These are phyloP conservation scores for Trichonephila clavata DNA, from an alignment of 1,140 invertebrate genomes.

Conservation along the genomic window DNA sequence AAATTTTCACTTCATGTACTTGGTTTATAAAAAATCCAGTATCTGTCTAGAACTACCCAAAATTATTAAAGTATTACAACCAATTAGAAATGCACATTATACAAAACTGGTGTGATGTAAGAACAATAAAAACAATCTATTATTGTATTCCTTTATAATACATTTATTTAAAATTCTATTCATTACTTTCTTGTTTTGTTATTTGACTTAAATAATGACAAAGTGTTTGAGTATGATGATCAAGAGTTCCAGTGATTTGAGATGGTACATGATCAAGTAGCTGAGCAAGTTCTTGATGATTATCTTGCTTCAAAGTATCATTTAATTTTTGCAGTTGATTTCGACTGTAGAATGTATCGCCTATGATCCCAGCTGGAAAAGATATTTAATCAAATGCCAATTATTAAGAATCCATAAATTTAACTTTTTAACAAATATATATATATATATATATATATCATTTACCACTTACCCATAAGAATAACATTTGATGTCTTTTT, in stretches of 20 bases:
- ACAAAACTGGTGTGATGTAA: too few relatives aligned
- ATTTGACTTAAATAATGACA: conserved; percentile 42
- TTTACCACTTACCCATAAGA: conserved; percentile 53
- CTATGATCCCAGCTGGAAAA: conserved; percentile 68
- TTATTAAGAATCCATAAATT: not conserved
- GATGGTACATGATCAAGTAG: conserved; percentile 21
- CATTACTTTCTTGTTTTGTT: not conserved
- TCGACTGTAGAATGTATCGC: conserved; percentile 55
- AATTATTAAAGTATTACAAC: too few relatives aligned
- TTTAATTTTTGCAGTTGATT: conserved; percentile 40
- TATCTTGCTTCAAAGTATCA: conserved; percentile 13
- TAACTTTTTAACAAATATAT: too few relatives aligned
- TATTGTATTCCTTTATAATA: too few relatives aligned
- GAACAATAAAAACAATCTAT: too few relatives aligned
- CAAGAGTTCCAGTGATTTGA: conserved; percentile 12
- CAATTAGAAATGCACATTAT: too few relatives aligned
- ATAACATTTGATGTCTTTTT: conserved; percentile 64
- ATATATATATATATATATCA: too few relatives aligned
- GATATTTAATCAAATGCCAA: not conserved
- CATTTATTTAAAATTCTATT: not conserved
- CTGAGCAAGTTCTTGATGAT: conserved; percentile 1
- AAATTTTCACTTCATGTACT: too few relatives aligned
- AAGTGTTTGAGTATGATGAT: conserved; percentile 29
- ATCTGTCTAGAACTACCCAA: too few relatives aligned
- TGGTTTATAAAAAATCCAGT: too few relatives aligned